Conservation (phyloP, 2,888 invertebrate genomes). For the Caenorhabditis zanzibari region DNA sequence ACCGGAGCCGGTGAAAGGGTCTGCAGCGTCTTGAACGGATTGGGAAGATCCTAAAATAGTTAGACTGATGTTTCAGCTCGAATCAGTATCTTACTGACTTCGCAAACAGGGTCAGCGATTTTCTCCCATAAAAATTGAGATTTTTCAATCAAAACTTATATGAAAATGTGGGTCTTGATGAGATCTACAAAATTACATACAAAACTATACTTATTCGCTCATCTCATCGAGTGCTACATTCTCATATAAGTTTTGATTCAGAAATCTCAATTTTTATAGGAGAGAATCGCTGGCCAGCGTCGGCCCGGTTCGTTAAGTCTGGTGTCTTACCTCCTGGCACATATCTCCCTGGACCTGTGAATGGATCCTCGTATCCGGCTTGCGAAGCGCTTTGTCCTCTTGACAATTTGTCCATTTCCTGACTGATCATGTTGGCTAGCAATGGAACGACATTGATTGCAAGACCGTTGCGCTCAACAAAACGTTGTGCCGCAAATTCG, state of each 20-base stretch:
- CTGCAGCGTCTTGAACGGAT: constrained; percentile 8
- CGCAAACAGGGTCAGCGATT: no score
- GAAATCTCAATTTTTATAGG: no score
- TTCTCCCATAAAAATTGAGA: no score
- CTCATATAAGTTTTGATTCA: no score
- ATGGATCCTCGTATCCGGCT: constrained; percentile 56
- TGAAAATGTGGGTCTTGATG: no score
- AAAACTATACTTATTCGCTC: no score
- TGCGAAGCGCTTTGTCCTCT: background rate
- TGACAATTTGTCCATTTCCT: constrained; percentile 53
- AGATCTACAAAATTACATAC: no score
- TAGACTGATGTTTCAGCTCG: background rate
- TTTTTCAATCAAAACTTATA: no score
- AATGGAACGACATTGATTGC: constrained; percentile 86
- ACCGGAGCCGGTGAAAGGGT: constrained; percentile 75
- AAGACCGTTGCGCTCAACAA: constrained; percentile 91
- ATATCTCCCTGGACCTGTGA: constrained; percentile 82
- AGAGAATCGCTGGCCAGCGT: no score
- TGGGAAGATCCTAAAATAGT: background rate
- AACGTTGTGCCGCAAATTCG: constrained; percentile 93
- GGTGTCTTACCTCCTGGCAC: constrained; percentile 74
- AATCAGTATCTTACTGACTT: no score
- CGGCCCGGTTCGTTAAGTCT: no score
- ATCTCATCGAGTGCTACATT: no score
- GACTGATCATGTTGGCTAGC: constrained; percentile 55